Conservation (phyloP, 92 coral and sea anemone genomes). For the Siderastrea radians region DNA sequence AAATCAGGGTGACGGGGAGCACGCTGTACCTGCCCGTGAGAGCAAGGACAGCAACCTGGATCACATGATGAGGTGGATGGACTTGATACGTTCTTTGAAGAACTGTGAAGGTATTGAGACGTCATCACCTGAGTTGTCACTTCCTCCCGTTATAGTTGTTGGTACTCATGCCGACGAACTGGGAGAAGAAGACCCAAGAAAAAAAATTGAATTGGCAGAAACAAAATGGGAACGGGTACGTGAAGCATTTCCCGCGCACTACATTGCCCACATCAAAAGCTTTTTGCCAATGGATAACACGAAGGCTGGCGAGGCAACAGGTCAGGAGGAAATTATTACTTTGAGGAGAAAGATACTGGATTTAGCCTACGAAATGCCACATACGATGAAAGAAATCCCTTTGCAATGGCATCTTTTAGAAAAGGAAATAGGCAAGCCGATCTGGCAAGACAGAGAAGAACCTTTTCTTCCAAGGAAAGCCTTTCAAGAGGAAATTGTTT, state of each 20-base stretch:
- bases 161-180: conserved; percentile 10
- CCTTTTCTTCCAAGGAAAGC: not conserved
- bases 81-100: no score
- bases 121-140: not conserved
- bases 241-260: not conserved
- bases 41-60: no score
- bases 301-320: not conserved
- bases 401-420: conserved; percentile 16
- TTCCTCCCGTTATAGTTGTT: conserved; percentile 18
- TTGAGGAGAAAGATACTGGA: not conserved
- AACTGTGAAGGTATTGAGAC: not conserved
- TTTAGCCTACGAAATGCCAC: not conserved
- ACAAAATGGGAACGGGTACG: not conserved
- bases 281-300: conserved; percentile 6
- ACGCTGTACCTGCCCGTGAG: no score
- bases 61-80: no score
- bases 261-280: not conserved
- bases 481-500: not conserved
- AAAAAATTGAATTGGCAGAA: not conserved
- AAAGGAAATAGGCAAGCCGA: not conserved
- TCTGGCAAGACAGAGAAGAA: not conserved
- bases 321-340: not conserved
- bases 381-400: not conserved
- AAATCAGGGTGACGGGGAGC: no score
- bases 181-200: not conserved